phyloP scores from a whole-genome alignment of 2,888 invertebrate species.

The Cryptocephalus primarius region DNA sequence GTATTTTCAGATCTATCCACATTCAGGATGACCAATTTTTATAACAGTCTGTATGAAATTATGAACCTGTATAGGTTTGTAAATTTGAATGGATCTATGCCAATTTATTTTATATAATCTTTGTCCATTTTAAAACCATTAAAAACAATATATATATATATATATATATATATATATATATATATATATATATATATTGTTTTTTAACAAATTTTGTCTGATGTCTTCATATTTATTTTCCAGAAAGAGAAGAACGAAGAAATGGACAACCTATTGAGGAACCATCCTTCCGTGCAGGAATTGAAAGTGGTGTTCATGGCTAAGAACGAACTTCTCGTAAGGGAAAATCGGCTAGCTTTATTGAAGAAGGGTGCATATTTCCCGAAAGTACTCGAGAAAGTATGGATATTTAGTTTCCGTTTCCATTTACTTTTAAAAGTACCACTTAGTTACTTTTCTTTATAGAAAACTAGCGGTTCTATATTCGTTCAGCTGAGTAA shows the following conservation, averaged over 20 bases:
- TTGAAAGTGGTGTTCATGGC: conserved; percentile 20
- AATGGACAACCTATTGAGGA: conserved; percentile 20
- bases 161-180: no score
- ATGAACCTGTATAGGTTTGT: no score
- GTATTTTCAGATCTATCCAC: no score
- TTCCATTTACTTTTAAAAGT: no score
- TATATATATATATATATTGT: no score
- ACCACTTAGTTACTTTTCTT: no score
- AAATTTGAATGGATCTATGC: no score
- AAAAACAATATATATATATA: no score
- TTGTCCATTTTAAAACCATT: no score
- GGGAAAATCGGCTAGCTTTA: conserved; percentile 24
- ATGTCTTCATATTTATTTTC: conserved; percentile 6
- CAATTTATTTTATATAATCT: no score
- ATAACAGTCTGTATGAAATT: no score
- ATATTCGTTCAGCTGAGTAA: conserved; percentile 20
- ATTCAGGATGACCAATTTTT: no score
- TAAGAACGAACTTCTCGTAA: conserved; percentile 22
- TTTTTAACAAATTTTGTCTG: neutral
- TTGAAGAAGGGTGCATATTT: conserved; percentile 25
- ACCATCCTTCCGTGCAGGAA: conserved; percentile 25
- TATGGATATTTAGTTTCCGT: conserved; percentile 4
- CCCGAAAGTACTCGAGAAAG: conserved; percentile 30
- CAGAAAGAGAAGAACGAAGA: conserved; percentile 27
- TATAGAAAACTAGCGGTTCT: conserved; percentile 20